Conservation (phyloP, 2,797 vertebrate genomes). For the Microchirus variegatus region DNA sequence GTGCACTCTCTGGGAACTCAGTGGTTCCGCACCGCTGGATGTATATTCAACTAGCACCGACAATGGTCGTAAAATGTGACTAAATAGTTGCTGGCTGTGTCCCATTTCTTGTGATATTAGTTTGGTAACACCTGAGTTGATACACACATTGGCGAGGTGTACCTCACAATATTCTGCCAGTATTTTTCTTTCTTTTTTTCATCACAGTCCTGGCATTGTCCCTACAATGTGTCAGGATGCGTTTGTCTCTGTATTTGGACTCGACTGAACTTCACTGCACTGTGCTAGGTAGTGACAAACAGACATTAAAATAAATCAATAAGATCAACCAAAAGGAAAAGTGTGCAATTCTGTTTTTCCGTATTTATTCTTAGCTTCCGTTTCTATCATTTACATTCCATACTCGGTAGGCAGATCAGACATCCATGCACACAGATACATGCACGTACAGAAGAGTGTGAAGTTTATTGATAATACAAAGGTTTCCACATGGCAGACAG, state of each 20-base stretch:
- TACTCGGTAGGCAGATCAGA: constrained; percentile 35
- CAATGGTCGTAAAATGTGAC: too few species aligned
- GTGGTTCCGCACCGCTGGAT: too few species aligned
- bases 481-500: constrained; percentile 70
- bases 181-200: too few species aligned
- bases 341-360: neutral
- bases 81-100: too few species aligned
- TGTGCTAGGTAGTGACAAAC: neutral
- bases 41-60: too few species aligned
- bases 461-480: constrained; percentile 68
- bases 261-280: neutral
- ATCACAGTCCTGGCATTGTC: too few species aligned
- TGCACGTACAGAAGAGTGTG: constrained; percentile 47
- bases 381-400: constrained; percentile 30
- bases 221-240: too few species aligned
- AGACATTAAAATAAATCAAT: neutral
- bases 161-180: too few species aligned
- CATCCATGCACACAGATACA: constrained; percentile 32
- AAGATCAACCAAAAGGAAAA: constrained; percentile 1
- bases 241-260: neutral
- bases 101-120: too few species aligned
- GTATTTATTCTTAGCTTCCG: constrained; percentile 8
- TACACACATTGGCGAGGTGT: too few species aligned
- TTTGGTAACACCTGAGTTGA: too few species aligned
- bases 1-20: too few species aligned